A percentile compares a stretch with the other conserved stretches of the same genome.
These are phyloP conservation scores for Misgurnus anguillicaudatus DNA, from an alignment of 2,113 vertebrate genomes.

Conservation along the genomic window DNA sequence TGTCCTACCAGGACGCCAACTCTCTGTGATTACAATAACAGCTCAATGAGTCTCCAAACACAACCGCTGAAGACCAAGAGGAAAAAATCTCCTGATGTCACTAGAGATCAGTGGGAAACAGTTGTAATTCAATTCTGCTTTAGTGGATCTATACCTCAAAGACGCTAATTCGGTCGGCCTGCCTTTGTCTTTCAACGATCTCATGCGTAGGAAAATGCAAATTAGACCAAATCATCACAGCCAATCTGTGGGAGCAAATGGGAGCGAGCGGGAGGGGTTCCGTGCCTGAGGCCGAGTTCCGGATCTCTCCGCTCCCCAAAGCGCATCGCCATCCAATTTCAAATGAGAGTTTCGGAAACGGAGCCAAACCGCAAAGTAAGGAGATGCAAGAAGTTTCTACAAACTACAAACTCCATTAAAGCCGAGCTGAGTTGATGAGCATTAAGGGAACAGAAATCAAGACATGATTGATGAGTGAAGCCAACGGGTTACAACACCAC, in stretches of 20 bases:
- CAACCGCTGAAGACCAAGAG: not conserved
- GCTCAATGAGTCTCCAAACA: not conserved
- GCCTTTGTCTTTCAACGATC: constrained; percentile 43
- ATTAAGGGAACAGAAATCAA: constrained; percentile 20
- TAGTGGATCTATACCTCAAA: constrained; percentile 45
- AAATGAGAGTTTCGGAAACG: constrained; percentile 14
- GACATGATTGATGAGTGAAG: constrained; percentile 43
- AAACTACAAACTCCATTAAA: constrained; percentile 35
- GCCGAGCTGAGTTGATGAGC: constrained; percentile 12
- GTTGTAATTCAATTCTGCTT: constrained; percentile 43
- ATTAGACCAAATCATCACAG: constrained; percentile 70
- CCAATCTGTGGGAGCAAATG: constrained; percentile 61
- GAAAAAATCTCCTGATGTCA: not conserved
- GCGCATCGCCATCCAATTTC: constrained; percentile 16
- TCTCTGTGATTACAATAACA: constrained; percentile 43
- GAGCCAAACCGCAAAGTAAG: constrained; percentile 43
- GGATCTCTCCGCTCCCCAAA: constrained; percentile 10
- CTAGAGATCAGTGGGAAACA: constrained; percentile 32
- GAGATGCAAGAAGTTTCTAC: constrained; percentile 33
- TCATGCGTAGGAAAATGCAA: constrained; percentile 44
- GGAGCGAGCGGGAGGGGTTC: constrained; percentile 8
- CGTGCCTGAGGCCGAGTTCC: constrained; percentile 16
- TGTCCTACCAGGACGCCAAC: constrained; percentile 24
- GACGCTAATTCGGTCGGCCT: constrained; percentile 39
- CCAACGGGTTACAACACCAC: not conserved